Evolutionary conservation across 2,888 invertebrate genomes (phyloP), one percentile per base, ranked within the genome.

Genomic region (Lycaena phlaeas): DNA sequence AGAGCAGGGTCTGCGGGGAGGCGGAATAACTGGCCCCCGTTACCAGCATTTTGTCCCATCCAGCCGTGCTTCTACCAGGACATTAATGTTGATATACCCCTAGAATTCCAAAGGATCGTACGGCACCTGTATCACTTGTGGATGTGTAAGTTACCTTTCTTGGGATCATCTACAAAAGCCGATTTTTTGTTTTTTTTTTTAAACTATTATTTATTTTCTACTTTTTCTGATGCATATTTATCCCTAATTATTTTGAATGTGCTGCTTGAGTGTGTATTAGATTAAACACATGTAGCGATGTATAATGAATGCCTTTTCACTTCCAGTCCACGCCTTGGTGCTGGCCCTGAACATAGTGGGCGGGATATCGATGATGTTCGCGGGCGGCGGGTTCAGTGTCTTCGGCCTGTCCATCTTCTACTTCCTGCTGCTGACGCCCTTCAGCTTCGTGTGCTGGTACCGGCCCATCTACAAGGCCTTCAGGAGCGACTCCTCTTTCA

Each of bases 61-160:
- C 95, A 97, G 68, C 98, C 99, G 0, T 99, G 99, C 75, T 99
- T 99, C 85, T 98, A 98, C 77, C 98, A 99, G 87, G 98, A 99
- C 75, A 97, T 99, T 57, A 95, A 96, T 71, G 94, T 99, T 34
- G 99, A 99, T 69, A 99, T 99, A 71, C 97, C 98, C 14, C 87
- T 95, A 36, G 97, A 98, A 73, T 99, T 99, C 84, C 98, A 99
- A 77, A 93, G 93, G 74, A 92, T 97, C 57, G 98, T 99, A 25
- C 92, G 95, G 53, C 91, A 95, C 65, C 87, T 98, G 44, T 99
- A 98, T 72, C 96, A 97, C 70, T 86, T 97, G 52, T 99, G 98
- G 98, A 92, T 97, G 87, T 94, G 96, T 98, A 87, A 89, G 96
- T 92, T 26, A 14, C 25, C 7, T 6, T n/a, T n/a, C n/a, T n/a